These are phyloP conservation scores for Protomyctophum bolini DNA, from an alignment of 2,113 vertebrate genomes.

Conservation along the genomic window DNA sequence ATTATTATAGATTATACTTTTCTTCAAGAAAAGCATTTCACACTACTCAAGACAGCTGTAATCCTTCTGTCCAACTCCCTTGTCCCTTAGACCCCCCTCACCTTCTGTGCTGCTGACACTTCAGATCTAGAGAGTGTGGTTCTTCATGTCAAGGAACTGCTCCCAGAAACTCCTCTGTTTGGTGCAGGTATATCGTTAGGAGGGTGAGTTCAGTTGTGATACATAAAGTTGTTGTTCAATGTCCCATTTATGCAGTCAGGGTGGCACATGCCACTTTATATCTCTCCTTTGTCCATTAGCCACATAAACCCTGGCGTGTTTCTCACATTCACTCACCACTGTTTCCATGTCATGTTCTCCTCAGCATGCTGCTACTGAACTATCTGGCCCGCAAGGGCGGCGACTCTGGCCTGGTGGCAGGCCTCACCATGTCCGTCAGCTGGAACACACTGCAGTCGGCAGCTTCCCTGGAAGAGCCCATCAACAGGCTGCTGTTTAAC, in stretches of 20 bases:
- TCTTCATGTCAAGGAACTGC: conserved; percentile 71
- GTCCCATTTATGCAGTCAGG: neutral
- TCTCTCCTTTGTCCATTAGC: neutral
- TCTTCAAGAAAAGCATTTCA: no score
- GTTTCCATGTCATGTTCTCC: neutral
- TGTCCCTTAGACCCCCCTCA: conserved; percentile 79
- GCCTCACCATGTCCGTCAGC: conserved; percentile 78
- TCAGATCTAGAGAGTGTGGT: conserved; percentile 81
- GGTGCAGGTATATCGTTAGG: conserved; percentile 86
- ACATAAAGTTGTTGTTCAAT: neutral
- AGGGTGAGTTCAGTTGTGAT: conserved; percentile 83
- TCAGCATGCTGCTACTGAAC: conserved; percentile 83
- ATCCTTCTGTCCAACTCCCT: conserved; percentile 14
- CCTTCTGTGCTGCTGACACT: conserved; percentile 82
- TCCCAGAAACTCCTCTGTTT: conserved; percentile 75
- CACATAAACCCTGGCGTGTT: neutral
- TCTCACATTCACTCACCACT: neutral
- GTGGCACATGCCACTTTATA: neutral
- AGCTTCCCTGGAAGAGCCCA: conserved; percentile 79
- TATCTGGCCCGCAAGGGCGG: conserved; percentile 74
- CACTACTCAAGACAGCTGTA: no score
- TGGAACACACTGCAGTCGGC: conserved; percentile 81
- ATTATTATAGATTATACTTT: no score
- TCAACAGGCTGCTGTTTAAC: conserved; percentile 86
- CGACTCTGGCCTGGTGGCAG: conserved; percentile 74